These are phyloP conservation scores for Calosoma granatense DNA, from an alignment of 1,140 invertebrate genomes.

Conservation along the genomic window DNA sequence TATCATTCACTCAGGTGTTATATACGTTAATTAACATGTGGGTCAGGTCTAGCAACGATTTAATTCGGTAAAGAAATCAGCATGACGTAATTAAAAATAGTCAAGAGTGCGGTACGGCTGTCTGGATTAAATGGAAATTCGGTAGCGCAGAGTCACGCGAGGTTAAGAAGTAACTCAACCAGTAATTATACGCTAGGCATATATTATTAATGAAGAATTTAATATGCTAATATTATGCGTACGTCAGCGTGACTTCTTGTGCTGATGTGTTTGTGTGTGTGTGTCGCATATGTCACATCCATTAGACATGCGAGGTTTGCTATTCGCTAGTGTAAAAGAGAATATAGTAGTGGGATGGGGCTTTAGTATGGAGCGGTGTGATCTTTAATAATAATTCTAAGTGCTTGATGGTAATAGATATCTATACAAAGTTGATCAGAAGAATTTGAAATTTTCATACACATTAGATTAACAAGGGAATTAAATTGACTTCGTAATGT, in stretches of 20 bases:
- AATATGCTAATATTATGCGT: slow-evolving; percentile 9
- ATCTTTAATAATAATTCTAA: no score
- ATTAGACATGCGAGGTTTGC: background rate
- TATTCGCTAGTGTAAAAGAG: no score
- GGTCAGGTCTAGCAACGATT: background rate
- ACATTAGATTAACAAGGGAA: no score
- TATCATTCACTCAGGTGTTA: no score
- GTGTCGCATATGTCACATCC: background rate
- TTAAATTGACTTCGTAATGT: no score
- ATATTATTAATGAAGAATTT: slow-evolving; percentile 8
- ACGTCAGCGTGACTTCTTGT: background rate
- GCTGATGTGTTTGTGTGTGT: background rate
- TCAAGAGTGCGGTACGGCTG: background rate
- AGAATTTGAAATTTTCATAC: no score
- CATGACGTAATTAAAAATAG: slow-evolving; percentile 3
- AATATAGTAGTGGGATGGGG: no score
- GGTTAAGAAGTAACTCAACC: slow-evolving; percentile 1
- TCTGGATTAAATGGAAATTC: slow-evolving; percentile 22
- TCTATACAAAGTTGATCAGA: no score
- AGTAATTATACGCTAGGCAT: slow-evolving; percentile 2
- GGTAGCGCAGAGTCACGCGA: slow-evolving; percentile 18
- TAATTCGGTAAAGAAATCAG: background rate
- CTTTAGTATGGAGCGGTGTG: no score
- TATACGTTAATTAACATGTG: no score
- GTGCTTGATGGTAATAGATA: no score